Base-by-base conservation (phyloP, 37 sponge, comb jelly and placozoan genomes). In the Cliona cf. orientalis region DNA sequence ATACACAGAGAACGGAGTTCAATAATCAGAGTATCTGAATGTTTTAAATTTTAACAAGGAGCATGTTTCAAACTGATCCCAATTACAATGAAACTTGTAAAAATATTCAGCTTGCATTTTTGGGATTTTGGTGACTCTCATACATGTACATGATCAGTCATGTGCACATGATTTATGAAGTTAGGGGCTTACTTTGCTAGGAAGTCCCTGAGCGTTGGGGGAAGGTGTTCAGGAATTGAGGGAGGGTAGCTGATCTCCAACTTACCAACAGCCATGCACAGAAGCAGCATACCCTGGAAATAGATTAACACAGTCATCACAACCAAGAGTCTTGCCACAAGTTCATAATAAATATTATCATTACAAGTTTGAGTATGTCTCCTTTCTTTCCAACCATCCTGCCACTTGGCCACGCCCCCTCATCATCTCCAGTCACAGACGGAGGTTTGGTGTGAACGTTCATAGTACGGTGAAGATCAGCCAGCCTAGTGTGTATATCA, bases 331-430 rank as follows among this genome's bases (percentile, higher is more conserved):
- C 19, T 31, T 21, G 4, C 3, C 17, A 67, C 9, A 35, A 38
- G 69, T 45, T 23, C 35, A 80, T 65, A n/a, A 46, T 22, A 19
- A 78, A 28, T 42, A 38, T 9, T 61, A 62, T 67, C 33, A 76
- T 61, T 42, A 94, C 95, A 71, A 94, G 71, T 57, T 87, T 94
- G 11, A 84, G 43, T 42, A 94, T 68, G 58, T 94, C 95, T 28
- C 92, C 85, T 84, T 90, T 90, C 84, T 94, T 94, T 42, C 94
- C 94, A 64, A 79, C 91, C 4, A 35, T 22, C 17, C 40, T 55
- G 0, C 62, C 80, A 9, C 32, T 22, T 57, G 90, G 85, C 88
- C 88, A 87, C 69, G 41, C 70, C 53, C 69, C 75, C 53, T 42
- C 21, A 17, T 9, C 59, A 37, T 41, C 28, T 57, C 45, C 23